phyloP scores from a whole-genome alignment of 2,888 invertebrate species.

The Melanotus villosus region DNA sequence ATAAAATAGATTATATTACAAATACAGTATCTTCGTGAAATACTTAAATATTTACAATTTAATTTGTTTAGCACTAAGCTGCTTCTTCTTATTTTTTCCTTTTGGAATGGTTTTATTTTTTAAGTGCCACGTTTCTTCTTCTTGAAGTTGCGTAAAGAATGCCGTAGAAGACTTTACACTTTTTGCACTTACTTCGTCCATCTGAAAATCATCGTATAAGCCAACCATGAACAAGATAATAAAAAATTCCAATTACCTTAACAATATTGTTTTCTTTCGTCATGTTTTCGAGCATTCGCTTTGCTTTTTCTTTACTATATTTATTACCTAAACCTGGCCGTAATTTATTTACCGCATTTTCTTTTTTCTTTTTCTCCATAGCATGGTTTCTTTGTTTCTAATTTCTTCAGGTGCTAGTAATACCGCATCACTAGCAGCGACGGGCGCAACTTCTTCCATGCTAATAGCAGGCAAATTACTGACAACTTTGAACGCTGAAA shows the following conservation, averaged over 20 bases:
- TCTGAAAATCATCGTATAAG: constrained; percentile 63
- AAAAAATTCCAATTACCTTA: constrained; percentile 69
- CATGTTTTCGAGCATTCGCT: constrained; percentile 75
- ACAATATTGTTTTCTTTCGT: constrained; percentile 76
- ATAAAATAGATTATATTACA: too few relatives aligned
- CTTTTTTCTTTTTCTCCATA: constrained; percentile 86
- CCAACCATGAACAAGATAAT: too few relatives aligned
- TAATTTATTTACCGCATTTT: constrained; percentile 68
- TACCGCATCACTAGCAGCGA: constrained; percentile 87
- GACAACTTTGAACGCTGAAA: constrained; percentile 92
- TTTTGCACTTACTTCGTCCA: constrained; percentile 69
- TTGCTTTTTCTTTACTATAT: constrained; percentile 72
- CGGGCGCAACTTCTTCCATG: constrained; percentile 97
- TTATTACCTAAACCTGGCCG: constrained; percentile 72
- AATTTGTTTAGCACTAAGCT: constrained; percentile 71
- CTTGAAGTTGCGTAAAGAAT: constrained; percentile 90
- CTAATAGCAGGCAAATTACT: constrained; percentile 91
- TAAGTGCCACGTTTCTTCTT: constrained; percentile 75
- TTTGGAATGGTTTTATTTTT: constrained; percentile 67
- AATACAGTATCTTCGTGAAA: background rate
- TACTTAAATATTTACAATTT: constrained; percentile 71
- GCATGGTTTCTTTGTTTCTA: constrained; percentile 88
- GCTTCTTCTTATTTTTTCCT: constrained; percentile 62
- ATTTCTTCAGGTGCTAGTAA: constrained; percentile 95
- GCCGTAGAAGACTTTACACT: constrained; percentile 82